Evolutionary conservation across 2,113 vertebrate genomes (phyloP).

Genomic region (Helogale parvula): DNA sequence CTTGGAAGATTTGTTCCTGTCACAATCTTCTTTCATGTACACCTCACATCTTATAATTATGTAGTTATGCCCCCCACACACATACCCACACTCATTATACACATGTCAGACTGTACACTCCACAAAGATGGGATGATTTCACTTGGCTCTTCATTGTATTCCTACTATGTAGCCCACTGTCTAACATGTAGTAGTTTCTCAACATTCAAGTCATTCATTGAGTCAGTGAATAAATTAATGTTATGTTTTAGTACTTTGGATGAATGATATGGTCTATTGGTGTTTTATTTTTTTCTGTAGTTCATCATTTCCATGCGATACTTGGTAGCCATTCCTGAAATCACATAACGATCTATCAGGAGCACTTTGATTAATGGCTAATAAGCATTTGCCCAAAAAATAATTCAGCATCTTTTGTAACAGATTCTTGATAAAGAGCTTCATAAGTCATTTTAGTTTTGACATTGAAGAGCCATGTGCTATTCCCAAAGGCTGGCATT

Average conservation of each 20-base stretch:
- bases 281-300: not conserved
- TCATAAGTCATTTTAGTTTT: conserved; percentile 4
- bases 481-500: not conserved
- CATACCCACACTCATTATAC: not conserved
- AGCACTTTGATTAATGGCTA: conserved; percentile 16
- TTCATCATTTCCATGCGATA: not conserved
- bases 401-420: not conserved
- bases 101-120: not conserved
- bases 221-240: not conserved
- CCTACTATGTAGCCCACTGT: not conserved
- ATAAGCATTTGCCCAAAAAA: not conserved
- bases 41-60: not conserved
- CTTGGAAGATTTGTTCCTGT: not conserved
- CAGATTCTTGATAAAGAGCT: not conserved
- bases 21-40: not conserved
- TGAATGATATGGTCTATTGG: not conserved
- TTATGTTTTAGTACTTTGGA: not conserved
- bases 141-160: not conserved
- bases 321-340: conserved; percentile 3
- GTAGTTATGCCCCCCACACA: not conserved
- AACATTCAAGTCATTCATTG: not conserved
- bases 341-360: not conserved
- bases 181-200: not conserved
- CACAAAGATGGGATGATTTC: not conserved
- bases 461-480: not conserved